Evolutionary conservation across 2,888 invertebrate genomes (phyloP).

Genomic region (Oxyscelio sp.): DNA sequence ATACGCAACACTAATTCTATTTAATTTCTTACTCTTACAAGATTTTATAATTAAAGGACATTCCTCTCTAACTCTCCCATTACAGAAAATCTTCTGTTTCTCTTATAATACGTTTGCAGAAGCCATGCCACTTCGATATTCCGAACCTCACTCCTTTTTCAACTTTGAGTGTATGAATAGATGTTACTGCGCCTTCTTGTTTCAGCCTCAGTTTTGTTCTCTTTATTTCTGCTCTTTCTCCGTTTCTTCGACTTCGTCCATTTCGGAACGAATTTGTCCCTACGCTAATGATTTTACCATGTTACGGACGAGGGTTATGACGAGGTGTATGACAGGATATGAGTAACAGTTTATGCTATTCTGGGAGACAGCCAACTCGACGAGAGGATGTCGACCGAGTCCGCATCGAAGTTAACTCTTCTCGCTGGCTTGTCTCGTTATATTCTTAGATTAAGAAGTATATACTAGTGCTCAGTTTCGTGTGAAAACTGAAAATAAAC

Average conservation of each 20-base stretch:
- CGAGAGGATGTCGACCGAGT: constrained; percentile 65
- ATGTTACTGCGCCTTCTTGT: constrained; percentile 27
- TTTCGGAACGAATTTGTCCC: constrained; percentile 76
- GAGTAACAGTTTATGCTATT: constrained; percentile 83
- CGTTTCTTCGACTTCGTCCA: constrained; percentile 17
- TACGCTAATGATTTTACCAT: constrained; percentile 83
- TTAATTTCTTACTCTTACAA: too few species aligned
- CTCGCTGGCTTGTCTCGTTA: constrained; percentile 57
- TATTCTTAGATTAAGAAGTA: constrained; percentile 59
- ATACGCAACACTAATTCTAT: too few species aligned
- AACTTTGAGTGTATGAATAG: constrained; percentile 4
- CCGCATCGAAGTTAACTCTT: constrained; percentile 35
- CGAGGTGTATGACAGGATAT: constrained; percentile 69
- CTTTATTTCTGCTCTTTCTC: constrained; percentile 8
- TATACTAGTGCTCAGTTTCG: constrained; percentile 30
- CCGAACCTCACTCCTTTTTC: too few species aligned
- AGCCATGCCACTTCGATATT: too few species aligned
- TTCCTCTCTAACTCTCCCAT: too few species aligned
- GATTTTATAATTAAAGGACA: too few species aligned
- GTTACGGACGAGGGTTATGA: constrained; percentile 84
- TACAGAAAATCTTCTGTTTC: too few species aligned
- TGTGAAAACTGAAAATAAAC: constrained; percentile 47
- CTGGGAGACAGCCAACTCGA: constrained; percentile 83
- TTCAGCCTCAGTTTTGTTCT: constrained; percentile 32
- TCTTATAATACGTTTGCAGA: too few species aligned